phyloP scores from a whole-genome alignment of 2,888 invertebrate species.

The Drosophila picticornis region DNA sequence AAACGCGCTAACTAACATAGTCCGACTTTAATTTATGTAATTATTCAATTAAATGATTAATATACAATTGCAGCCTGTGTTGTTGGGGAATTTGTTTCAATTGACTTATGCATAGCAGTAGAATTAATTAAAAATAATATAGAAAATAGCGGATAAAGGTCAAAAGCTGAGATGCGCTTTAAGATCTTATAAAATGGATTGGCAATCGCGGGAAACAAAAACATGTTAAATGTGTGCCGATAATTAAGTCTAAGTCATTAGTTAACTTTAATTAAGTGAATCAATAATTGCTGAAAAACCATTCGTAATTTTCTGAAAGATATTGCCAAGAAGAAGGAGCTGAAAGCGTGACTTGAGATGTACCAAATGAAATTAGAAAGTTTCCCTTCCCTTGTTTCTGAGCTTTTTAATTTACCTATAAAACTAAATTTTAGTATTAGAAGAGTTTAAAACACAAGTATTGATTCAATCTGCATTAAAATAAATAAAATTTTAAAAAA shows the following conservation, averaged over 20 bases:
- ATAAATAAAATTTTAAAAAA: no score
- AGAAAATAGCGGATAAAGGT: constrained; percentile 2
- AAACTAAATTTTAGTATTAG: neutral
- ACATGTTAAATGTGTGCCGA: neutral
- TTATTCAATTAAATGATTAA: constrained; percentile 56
- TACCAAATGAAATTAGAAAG: neutral
- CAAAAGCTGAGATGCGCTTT: neutral
- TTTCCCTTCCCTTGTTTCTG: neutral
- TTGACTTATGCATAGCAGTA: neutral
- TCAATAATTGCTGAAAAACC: neutral
- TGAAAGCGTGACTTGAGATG: neutral
- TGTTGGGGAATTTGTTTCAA: constrained; percentile 10
- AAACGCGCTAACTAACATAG: constrained; percentile 5
- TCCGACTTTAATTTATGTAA: constrained; percentile 41
- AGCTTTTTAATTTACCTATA: neutral
- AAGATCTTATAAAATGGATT: neutral
- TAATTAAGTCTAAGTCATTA: neutral
- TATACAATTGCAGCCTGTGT: constrained; percentile 31
- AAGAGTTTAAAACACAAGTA: neutral
- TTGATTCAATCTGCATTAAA: neutral
- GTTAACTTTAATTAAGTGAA: neutral
- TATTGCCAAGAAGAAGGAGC: neutral
- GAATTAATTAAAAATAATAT: constrained; percentile 19
- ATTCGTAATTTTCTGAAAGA: neutral
- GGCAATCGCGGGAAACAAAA: neutral